Evolutionary conservation across 2,888 invertebrate species (phyloP).

Genomic region (Parnassius mnemosyne): DNA sequence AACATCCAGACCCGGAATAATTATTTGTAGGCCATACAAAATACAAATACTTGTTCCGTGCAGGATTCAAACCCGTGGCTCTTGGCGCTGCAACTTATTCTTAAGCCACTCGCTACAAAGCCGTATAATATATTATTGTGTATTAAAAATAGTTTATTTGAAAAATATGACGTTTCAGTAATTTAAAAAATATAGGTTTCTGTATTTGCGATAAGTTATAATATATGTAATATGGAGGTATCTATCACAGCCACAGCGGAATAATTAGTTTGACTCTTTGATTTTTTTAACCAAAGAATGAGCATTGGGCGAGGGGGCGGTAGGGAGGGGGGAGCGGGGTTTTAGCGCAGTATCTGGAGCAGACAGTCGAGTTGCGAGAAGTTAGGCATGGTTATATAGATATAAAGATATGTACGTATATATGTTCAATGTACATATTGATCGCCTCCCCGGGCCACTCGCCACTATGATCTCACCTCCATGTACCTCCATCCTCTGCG

Average conservation of each 20-base stretch:
- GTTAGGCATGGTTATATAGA: constrained; percentile 77
- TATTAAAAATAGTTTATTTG: too few relatives aligned
- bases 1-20: too few relatives aligned
- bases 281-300: constrained; percentile 46
- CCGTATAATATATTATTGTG: too few relatives aligned
- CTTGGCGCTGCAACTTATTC: too few relatives aligned
- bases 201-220: too few relatives aligned
- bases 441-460: constrained; percentile 79
- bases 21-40: too few relatives aligned
- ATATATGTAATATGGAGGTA: too few relatives aligned
- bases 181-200: too few relatives aligned
- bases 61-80: too few relatives aligned
- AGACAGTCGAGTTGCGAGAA: constrained; percentile 78
- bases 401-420: constrained; percentile 73
- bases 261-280: constrained; percentile 18
- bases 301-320: constrained; percentile 47
- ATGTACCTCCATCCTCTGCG: constrained; percentile 78
- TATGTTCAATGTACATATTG: constrained; percentile 80
- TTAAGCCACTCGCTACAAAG: too few relatives aligned
- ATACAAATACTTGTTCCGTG: too few relatives aligned
- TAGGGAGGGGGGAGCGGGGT: constrained; percentile 55
- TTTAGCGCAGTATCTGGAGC: constrained; percentile 79
- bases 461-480: constrained; percentile 81
- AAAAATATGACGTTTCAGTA: too few relatives aligned
- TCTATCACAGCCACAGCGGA: background rate